phyloP scores from a whole-genome alignment of 2,888 invertebrate species.

The Microdon myrmicae region DNA sequence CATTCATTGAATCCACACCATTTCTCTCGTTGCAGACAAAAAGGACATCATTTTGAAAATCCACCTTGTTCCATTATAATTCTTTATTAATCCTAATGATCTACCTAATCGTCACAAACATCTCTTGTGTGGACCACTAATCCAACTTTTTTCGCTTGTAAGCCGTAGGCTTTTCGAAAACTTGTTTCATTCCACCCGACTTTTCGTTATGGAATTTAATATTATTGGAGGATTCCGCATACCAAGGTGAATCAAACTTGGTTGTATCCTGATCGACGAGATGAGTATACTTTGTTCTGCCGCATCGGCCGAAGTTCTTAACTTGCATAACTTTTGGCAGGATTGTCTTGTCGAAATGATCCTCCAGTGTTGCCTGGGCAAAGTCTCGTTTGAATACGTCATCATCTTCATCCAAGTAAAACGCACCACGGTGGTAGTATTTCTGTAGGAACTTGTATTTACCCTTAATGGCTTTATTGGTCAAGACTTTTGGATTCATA shows the following conservation, averaged over 20 bases:
- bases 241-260: constrained; percentile 97
- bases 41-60: too few relatives aligned
- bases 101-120: too few relatives aligned
- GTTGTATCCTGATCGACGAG: constrained; percentile 99
- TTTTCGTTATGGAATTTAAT: constrained; percentile 86
- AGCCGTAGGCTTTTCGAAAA: constrained; percentile 86
- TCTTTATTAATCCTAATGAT: too few relatives aligned
- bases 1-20: too few relatives aligned
- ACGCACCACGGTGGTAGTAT: constrained; percentile 99
- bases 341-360: constrained; percentile 99
- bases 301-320: constrained; percentile 98
- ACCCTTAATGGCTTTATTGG: constrained; percentile 95
- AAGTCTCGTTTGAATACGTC: constrained; percentile 92
- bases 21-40: too few relatives aligned
- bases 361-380: constrained; percentile 95
- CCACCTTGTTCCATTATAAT: too few relatives aligned
- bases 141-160: constrained; percentile 65
- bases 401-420: constrained; percentile 95
- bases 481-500: constrained; percentile 89
- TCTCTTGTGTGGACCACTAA: too few relatives aligned
- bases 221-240: constrained; percentile 88
- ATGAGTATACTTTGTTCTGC: constrained; percentile 98
- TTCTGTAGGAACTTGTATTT: constrained; percentile 99
- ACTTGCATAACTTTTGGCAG: constrained; percentile 99
- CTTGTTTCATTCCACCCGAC: constrained; percentile 92